Base-by-base conservation (phyloP, 1,140 invertebrate species). In the Eurosta solidaginis region DNA sequence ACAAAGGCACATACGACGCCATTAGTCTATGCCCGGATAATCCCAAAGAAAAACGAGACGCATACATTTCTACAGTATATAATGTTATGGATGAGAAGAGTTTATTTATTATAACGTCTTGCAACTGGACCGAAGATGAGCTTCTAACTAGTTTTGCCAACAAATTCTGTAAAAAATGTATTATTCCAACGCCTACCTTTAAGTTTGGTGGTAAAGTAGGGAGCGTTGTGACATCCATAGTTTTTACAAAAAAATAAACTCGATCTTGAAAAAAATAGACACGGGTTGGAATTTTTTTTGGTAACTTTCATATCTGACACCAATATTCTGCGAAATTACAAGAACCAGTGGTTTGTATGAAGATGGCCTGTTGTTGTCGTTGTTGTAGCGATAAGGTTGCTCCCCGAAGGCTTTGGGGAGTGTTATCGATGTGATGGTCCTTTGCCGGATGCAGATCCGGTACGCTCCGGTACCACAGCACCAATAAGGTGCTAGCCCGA, bases 1-100 rank as follows among this genome's bases (percentile, higher is more conserved):
- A 98, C 87, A 98, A 98, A 89, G 96, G 97, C 0, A 98, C 97
- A 0, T 98, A 96, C 87, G 96, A 98, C 90, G 96, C 97, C 0
- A 93, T 98, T 50, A 94, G 95, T 84, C 88, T 98, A 5, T 92
- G 91, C 84, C 93, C 94, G 0, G 91, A 93, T 0, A 89, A 94
- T 83, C 88, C 93, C 0, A 89, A 90, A 63, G 84, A 89, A 40
- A 92, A 93, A 79, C 89, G 94, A 76, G 52, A 87, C 44, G 91
- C 88, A 25, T 98, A 98, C 82, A 90, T 94, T 1, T 80, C 91
- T 17, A 94, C 93, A 83, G 89, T 96, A 0, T 76, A 85, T 1
- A 86, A 89, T 9, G 88, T 95, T 76, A 83, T 96, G 27, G 81
- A 83, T n/a, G 82, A 89, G 1, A 82, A 90, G 77, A 91, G 91